Evolutionary conservation across 2,888 invertebrate genomes (phyloP), one percentile per base, ranked within the genome.

Genomic region (Ochropleura leucogaster): DNA sequence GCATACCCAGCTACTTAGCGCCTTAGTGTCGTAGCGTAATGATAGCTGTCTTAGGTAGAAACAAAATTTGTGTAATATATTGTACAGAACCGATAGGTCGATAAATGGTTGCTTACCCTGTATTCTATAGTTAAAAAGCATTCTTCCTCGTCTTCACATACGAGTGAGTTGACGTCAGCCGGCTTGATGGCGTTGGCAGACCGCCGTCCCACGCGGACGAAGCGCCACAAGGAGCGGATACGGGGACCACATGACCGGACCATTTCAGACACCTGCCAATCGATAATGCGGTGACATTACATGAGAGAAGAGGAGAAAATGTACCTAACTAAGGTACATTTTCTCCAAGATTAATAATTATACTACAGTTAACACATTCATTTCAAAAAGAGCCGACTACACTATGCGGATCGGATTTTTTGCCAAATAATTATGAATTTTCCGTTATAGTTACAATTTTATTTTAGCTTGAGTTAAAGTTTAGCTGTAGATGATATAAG

Each of bases 61-160:
- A 30, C 30, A 30, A 30, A 30, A 2, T 30, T 30, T 30, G 30
- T 30, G 30, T 30, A 30, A 30, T 30, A 30, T 30, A 30, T 30
- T 30, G 30, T 3, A 30, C 30, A 30, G 30, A 30, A 30, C 30
- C 1, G 30, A 30, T 30, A 30, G 14, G 42, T 40, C 70, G n/a
- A 51, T 5, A n/a, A 8, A 30, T 40, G n/a, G 46, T 30, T 51
- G 1, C 91, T 88, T 86, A 95, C 96, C 89, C 96, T 92, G 80
- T 96, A 96, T 82, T 96, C 96, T n/a, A 96, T 90, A 16, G 93
- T 93, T 77, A 96, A 88, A 85, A 87, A 94, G 87, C 96, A 96
- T 82, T 96, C 96, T 75, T 96, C 96, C 76, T 96, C 96, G 75
- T 96, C 96, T 83, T 96, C 96, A 79, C 96, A 96, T 57, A 96